Evolutionary conservation across 2,797 vertebrate genomes (phyloP).

Genomic region (Tarsius wallacei): DNA sequence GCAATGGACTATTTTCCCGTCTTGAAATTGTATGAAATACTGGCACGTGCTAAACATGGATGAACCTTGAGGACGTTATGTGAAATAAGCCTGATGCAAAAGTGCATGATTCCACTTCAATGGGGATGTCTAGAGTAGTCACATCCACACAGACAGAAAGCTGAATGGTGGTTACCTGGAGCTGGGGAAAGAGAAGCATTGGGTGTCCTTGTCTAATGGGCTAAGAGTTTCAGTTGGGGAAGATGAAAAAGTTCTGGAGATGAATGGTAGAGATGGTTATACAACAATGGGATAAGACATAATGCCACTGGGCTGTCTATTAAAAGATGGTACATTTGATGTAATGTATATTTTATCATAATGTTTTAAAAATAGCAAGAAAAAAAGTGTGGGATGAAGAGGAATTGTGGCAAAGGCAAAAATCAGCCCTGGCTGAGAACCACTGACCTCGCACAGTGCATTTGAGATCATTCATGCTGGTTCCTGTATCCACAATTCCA

Average conservation of each 20-base stretch:
- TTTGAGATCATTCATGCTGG: accelerated
- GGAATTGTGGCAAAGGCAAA: background rate
- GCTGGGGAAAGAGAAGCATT: too few relatives aligned
- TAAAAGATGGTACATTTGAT: background rate
- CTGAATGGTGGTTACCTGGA: background rate
- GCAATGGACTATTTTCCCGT: background rate
- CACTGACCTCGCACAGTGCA: background rate
- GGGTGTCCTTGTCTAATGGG: background rate
- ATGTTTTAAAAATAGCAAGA: background rate
- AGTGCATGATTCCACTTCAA: too few relatives aligned
- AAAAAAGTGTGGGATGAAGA: background rate
- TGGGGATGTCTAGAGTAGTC: too few relatives aligned
- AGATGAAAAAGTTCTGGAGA: background rate
- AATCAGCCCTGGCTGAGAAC: background rate
- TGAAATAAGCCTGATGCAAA: background rate
- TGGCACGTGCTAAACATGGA: background rate
- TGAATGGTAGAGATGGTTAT: background rate
- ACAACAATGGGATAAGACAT: too few relatives aligned
- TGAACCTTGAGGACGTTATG: background rate
- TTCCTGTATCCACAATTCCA: background rate
- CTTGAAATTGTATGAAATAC: background rate
- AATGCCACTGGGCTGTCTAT: background rate
- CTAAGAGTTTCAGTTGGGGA: background rate
- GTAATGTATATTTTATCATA: background rate
- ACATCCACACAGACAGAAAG: background rate